These are phyloP conservation scores for Alloplasta piceator DNA, from an alignment of 2,888 invertebrate genomes.

Conservation along the genomic window DNA sequence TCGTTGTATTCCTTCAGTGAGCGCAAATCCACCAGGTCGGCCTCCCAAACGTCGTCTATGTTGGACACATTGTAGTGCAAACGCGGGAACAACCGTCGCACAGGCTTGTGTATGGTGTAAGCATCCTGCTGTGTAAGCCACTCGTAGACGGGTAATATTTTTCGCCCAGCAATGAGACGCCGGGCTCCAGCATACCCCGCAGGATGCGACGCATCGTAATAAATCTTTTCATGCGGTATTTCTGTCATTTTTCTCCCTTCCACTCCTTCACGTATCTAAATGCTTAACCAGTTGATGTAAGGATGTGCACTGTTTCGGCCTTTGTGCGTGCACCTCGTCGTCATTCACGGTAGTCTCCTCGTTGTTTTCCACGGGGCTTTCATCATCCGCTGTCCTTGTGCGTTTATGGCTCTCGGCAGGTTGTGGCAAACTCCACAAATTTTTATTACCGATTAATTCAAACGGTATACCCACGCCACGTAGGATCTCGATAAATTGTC, in stretches of 20 bases:
- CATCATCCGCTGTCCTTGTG: no score
- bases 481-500: no score
- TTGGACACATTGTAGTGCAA: slow-evolving; percentile 44
- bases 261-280: neutral
- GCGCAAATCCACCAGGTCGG: no score
- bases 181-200: no score
- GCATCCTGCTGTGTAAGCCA: slow-evolving; percentile 8
- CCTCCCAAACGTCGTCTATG: slow-evolving; percentile 66
- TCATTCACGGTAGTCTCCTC: no score
- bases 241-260: neutral
- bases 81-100: slow-evolving; percentile 38
- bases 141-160: slow-evolving; percentile 15
- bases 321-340: no score
- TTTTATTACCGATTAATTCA: slow-evolving; percentile 28
- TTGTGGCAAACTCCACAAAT: slow-evolving; percentile 19
- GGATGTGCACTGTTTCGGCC: neutral
- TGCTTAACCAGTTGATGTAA: neutral
- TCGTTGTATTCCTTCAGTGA: no score
- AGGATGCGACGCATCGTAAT: slow-evolving; percentile 56
- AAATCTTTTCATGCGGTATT: slow-evolving; percentile 25
- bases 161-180: no score
- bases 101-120: slow-evolving; percentile 47
- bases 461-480: no score
- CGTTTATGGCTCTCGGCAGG: neutral
- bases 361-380: neutral